These are phyloP conservation scores for Andricus curvator DNA, from an alignment of 2,888 invertebrate species.

Conservation along the genomic window DNA sequence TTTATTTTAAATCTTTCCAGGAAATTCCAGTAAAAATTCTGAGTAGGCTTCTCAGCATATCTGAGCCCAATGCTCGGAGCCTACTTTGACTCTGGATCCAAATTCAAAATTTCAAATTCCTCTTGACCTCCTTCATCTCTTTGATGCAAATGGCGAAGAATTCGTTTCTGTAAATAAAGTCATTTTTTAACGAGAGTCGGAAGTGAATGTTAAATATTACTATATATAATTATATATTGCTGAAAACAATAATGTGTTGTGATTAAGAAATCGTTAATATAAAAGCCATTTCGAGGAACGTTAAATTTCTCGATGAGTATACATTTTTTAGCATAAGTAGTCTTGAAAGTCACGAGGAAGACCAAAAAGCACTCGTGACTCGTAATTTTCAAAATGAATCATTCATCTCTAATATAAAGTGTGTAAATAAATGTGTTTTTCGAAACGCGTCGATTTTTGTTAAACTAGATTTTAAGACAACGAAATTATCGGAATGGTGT, in stretches of 20 bases:
- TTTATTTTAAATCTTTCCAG: not conserved
- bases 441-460: not conserved
- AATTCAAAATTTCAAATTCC: slow-evolving; percentile 19
- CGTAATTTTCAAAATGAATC: slow-evolving; percentile 13
- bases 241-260: not conserved
- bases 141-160: slow-evolving; percentile 14
- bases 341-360: slow-evolving; percentile 2
- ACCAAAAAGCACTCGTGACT: slow-evolving; percentile 4
- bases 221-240: not conserved
- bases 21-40: slow-evolving; percentile 9
- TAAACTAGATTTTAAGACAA: slow-evolving; percentile 10
- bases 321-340: not conserved
- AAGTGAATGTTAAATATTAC: not conserved
- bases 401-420: slow-evolving; percentile 32
- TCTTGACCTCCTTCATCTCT: not conserved
- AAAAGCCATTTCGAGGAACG: not conserved
- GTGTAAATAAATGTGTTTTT: slow-evolving; percentile 49
- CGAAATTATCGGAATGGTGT: slow-evolving; percentile 7
- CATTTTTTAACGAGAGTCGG: not conserved
- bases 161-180: slow-evolving; percentile 46
- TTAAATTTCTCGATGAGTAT: not conserved
- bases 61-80: slow-evolving; percentile 54
- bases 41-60: slow-evolving; percentile 49
- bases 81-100: slow-evolving; percentile 39
- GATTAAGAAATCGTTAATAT: not conserved